These are phyloP conservation scores for Chinchilla lanigera DNA, from an alignment of 2,113 vertebrate species.

Conservation along the genomic window DNA sequence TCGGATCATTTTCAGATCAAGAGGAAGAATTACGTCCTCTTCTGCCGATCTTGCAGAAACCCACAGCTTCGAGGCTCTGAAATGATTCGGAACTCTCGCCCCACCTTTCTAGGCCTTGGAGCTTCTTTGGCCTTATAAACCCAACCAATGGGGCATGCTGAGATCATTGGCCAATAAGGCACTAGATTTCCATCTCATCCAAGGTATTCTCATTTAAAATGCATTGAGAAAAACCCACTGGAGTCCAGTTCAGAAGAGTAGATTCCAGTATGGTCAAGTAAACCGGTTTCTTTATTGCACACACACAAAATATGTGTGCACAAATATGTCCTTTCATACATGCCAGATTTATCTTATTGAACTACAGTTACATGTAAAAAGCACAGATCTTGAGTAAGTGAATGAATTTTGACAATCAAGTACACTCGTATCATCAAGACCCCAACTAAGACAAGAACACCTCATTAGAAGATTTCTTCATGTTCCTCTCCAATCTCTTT, in stretches of 20 bases:
- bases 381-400: not conserved
- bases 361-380: not conserved
- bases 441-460: not conserved
- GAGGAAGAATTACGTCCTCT: not conserved
- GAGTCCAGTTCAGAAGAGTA: not conserved
- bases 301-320: not conserved
- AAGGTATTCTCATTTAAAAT: not conserved
- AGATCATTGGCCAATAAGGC: not conserved
- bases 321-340: not conserved
- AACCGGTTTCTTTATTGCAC: not conserved
- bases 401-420: conserved; percentile 4
- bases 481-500: not conserved
- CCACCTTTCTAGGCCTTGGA: not conserved
- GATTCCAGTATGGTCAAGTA: not conserved
- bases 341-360: not conserved
- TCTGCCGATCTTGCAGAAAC: not conserved
- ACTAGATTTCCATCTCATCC: not conserved
- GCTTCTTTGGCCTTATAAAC: not conserved
- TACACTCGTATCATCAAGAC: not conserved
- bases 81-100: not conserved
- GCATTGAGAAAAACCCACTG: not conserved
- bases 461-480: not conserved
- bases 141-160: not conserved
- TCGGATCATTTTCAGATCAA: not conserved
- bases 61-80: not conserved